A percentile compares a stretch with the other conserved stretches of the same genome.
These are phyloP conservation scores for Clinocottus analis DNA, from an alignment of 2,113 vertebrate genomes.

Conservation along the genomic window DNA sequence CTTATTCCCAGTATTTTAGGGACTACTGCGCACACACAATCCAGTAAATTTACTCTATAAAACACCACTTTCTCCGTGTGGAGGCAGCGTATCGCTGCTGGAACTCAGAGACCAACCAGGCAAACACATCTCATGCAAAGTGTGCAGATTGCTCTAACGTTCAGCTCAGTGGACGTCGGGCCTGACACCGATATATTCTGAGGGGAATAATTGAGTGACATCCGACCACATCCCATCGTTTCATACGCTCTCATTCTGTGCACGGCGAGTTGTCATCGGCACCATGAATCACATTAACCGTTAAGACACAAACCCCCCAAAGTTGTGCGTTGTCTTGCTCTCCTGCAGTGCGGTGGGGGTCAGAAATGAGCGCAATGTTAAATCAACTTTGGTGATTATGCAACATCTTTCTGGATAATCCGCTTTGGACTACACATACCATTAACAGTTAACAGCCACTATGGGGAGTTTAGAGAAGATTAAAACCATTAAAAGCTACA, in stretches of 20 bases:
- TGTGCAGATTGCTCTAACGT: no score
- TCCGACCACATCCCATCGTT: neutral
- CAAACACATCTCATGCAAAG: no score
- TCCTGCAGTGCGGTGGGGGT: neutral
- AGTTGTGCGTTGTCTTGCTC: neutral
- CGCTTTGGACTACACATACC: neutral
- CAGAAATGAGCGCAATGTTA: neutral
- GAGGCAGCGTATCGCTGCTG: no score
- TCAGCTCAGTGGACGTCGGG: no score
- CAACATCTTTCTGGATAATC: conserved; percentile 37
- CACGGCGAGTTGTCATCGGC: neutral
- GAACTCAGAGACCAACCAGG: no score
- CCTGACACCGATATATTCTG: no score
- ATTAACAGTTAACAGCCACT: conserved; percentile 18
- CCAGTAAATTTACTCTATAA: no score
- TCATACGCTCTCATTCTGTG: neutral
- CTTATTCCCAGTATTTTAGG: neutral
- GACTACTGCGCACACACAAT: neutral
- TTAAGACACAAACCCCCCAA: neutral
- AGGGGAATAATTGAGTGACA: neutral
- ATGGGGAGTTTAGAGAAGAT: conserved; percentile 31
- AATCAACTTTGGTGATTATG: neutral
- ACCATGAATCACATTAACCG: neutral
- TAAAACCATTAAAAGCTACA: conserved; percentile 35
- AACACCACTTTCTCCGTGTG: no score